phyloP scores from a whole-genome alignment of 2,113 vertebrate genomes.

The Penelope pileata region DNA sequence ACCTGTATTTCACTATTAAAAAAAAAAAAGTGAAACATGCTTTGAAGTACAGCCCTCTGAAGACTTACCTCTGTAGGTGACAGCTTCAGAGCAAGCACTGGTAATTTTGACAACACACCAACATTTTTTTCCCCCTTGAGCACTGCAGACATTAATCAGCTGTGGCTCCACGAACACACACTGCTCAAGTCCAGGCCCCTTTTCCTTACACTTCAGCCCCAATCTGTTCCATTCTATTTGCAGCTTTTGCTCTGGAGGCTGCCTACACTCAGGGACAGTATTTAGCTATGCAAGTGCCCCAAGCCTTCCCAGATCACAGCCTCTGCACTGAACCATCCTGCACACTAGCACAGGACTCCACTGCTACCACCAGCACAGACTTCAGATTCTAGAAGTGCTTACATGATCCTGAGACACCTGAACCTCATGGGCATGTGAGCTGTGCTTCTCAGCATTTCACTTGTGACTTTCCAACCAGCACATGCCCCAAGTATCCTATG shows the following conservation, averaged over 20 bases:
- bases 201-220: background rate
- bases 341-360: rapidly evolving
- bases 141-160: rapidly evolving
- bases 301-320: background rate
- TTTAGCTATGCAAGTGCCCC: rapidly evolving
- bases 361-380: rapidly evolving
- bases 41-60: background rate
- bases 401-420: background rate
- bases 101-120: background rate
- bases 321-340: rapidly evolving
- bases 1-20: background rate
- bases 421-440: rapidly evolving
- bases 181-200: background rate
- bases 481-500: rapidly evolving
- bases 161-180: rapidly evolving
- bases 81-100: background rate
- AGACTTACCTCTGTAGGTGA: background rate
- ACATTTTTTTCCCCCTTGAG: background rate
- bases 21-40: background rate
- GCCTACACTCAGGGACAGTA: rapidly evolving
- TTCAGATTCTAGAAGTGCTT: rapidly evolving
- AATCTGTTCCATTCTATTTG: rapidly evolving
- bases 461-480: background rate
- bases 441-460: background rate
- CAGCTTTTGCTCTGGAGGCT: background rate